Base-by-base conservation (phyloP, 2,797 vertebrate species). In the Artibeus jamaicensis region DNA sequence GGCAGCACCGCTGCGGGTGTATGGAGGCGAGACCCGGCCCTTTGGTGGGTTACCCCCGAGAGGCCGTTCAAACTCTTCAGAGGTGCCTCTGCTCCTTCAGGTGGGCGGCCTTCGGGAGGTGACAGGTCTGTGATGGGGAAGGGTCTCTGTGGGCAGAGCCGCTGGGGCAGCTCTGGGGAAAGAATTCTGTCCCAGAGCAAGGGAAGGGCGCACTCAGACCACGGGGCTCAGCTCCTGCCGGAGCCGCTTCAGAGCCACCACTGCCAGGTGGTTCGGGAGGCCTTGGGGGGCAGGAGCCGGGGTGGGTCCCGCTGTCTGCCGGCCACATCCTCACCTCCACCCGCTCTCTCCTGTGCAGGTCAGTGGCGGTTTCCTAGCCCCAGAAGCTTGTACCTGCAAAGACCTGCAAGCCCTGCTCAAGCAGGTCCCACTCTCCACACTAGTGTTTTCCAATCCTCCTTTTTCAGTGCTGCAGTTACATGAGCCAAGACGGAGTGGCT, bases 191-290 rank as follows among this genome's bases (percentile, higher is more conserved):
- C 34, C 67, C 9, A 2, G 68, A 39, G 34, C 37, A 12, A 19
- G 24, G 68, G 67, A 70, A 6, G 10, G 68, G 68, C 5, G 2
- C 34, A 1, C 10, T 19, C 67, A 70, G 59, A 29, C 59, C 2
- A 2, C 59, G 29, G 59, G 59, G 59, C 59, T 59, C 24, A 3
- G 11, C 3, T 48, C 32, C 3, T 7, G 18, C 62, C 65, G 37
- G 34, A 22, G 39, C 42, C 29, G 16, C 29, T 92, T 42, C 11
- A n/a, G n/a, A n/a, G n/a, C n/a, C n/a, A n/a, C n/a, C 22, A 48
- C 37, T 3, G 42, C 14, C 5, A 0, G 1, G n/a, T 1, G 71
- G 5, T 19, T 0, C n/a, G 37, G 26, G 32, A 14, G 22, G 39
- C 42, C 10, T 3, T 10, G 16, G 55, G 10, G 29, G 84, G 19